Conservation (phyloP, 2,113 vertebrate species). For the Onychostruthus taczanowskii region DNA sequence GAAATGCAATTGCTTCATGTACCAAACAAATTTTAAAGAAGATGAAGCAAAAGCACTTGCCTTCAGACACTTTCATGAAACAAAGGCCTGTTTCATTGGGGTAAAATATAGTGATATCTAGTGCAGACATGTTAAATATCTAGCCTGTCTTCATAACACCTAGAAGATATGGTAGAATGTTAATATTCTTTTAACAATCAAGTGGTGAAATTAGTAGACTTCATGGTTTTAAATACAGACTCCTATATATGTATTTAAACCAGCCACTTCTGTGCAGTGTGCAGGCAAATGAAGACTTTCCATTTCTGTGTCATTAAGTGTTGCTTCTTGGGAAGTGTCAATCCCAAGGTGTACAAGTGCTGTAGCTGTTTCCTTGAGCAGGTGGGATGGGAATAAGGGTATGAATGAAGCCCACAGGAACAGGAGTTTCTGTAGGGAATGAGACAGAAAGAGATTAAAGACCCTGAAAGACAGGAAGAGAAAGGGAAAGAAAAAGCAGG, state of each 20-base stretch:
- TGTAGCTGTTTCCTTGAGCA: neutral
- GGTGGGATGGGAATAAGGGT: neutral
- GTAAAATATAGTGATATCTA: neutral
- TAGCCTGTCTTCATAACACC: neutral
- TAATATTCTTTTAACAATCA: neutral
- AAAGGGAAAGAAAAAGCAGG: neutral
- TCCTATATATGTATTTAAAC: neutral
- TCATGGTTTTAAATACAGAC: neutral
- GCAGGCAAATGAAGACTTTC: neutral
- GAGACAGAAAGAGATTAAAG: neutral
- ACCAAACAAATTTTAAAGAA: neutral
- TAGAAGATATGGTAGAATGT: neutral
- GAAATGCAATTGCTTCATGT: neutral
- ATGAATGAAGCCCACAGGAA: neutral
- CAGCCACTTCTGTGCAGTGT: neutral
- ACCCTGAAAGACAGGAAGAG: neutral
- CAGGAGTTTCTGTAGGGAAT: neutral
- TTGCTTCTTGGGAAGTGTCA: neutral
- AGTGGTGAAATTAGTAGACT: neutral
- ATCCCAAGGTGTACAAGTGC: neutral
- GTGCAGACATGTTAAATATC: neutral
- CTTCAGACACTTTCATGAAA: neutral
- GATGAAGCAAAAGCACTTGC: neutral
- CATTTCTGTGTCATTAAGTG: neutral
- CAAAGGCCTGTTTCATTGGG: neutral